These are phyloP conservation scores for Leucoraja ocellata DNA, from an alignment of 2,797 vertebrate genomes.

Conservation along the genomic window DNA sequence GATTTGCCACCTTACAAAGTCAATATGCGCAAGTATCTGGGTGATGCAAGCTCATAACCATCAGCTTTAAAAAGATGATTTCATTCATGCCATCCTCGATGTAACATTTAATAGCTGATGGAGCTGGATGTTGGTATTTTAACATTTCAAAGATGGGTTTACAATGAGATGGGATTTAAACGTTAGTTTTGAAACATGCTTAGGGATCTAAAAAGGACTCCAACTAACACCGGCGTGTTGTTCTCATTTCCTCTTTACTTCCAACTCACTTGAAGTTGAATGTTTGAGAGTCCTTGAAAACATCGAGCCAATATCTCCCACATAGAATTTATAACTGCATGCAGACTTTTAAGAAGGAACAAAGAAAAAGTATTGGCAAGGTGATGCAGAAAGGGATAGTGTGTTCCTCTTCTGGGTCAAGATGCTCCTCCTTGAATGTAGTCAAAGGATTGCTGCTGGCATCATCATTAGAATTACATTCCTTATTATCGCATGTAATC, in stretches of 20 bases:
- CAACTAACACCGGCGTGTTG: neutral
- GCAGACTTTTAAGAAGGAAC: constrained; percentile 48
- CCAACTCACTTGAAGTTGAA: constrained; percentile 25
- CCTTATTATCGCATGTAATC: constrained; percentile 3
- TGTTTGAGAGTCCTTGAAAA: constrained; percentile 31
- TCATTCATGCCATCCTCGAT: neutral
- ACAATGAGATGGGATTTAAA: neutral
- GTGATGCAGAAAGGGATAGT: constrained; percentile 56
- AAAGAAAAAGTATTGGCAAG: constrained; percentile 50
- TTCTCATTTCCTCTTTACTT: constrained; percentile 29
- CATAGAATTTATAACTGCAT: constrained; percentile 35
- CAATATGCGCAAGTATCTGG: neutral
- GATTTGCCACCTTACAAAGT: neutral
- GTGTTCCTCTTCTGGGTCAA: constrained; percentile 63
- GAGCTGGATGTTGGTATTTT: neutral
- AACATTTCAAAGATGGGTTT: neutral
- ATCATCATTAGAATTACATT: constrained; percentile 8
- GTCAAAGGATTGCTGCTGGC: neutral
- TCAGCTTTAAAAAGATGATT: neutral
- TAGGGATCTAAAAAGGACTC: neutral
- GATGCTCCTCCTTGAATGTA: constrained; percentile 51
- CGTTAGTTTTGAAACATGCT: neutral
- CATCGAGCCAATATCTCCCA: constrained; percentile 35
- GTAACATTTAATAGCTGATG: neutral
- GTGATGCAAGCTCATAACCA: neutral